Base-by-base conservation (phyloP, 1,140 invertebrate species). In the Rhyacophila brunnea region DNA sequence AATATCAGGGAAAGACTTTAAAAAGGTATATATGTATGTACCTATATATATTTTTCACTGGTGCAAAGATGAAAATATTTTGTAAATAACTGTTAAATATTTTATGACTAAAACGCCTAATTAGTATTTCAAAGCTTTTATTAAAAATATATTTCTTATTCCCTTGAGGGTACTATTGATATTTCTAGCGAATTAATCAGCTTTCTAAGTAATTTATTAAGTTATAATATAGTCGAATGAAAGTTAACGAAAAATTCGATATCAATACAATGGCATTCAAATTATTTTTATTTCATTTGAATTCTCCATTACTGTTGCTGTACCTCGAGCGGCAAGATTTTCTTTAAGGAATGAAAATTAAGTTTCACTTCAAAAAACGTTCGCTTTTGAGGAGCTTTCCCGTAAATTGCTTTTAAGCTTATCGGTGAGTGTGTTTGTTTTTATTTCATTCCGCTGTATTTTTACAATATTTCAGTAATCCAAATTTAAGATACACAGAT, bases 331-430 rank as follows among this genome's bases (percentile, higher is more conserved):
- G 34, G 35, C 34, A 48, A 40, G 49, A 47, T 53, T 53, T 44
- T 34, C 20, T 40, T 34, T 50, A 47, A 23, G 20, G 23, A 44
- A 52, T 17, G 13, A 53, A 47, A 62, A 53, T 62, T 62, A 46
- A 58, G 36, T 62, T 62, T 58, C 38, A 51, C 60, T 58, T 53
- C 54, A 52, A 62, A 62, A 58, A 62, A 57, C 46, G 11, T 34
- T 32, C 2, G 38, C 50, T 43, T 62, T 51, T 50, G 53, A 56
- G 47, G 54, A 54, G 47, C 28, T 28, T 58, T 46, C 47, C 38
- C 40, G 44, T 28, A 64, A 64, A 64, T 64, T 64, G 61, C 56
- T 58, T 59, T 58, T 42, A 40, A 40, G 61, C 61, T 64, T 64
- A 64, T 64, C 54, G 61, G 51, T 46, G 38, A 18, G 54, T 23